These are phyloP conservation scores for Callaeas wilsoni DNA, from an alignment of 2,113 vertebrate genomes.

Conservation along the genomic window DNA sequence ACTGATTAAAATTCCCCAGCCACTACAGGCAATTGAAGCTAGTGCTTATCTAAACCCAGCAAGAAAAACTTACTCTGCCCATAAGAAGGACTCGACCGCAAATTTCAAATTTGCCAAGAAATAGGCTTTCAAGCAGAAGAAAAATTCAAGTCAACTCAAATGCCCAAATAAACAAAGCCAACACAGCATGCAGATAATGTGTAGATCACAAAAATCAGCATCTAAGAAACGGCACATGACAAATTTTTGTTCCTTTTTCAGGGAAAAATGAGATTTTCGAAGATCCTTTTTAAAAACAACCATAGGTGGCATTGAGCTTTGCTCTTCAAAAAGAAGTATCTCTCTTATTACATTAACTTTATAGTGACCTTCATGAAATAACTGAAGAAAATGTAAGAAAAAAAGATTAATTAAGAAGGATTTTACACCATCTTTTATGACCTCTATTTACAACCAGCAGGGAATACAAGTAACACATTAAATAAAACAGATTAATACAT, in stretches of 20 bases:
- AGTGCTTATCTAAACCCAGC: neutral
- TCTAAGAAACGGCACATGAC: neutral
- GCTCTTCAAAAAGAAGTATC: neutral
- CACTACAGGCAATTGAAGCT: fast-evolving
- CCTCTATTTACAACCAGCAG: neutral
- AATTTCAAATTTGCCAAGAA: neutral
- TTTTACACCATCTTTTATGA: neutral
- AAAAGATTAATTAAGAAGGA: neutral
- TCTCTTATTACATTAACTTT: neutral
- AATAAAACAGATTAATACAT: neutral
- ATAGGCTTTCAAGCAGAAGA: neutral
- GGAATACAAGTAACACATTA: neutral
- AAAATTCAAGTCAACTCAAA: neutral
- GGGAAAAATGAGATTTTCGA: neutral
- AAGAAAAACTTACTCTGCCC: neutral
- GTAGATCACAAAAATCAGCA: neutral
- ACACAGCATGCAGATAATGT: neutral
- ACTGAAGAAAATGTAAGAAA: neutral
- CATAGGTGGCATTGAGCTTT: neutral
- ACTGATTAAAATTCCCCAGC: neutral
- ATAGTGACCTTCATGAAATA: neutral
- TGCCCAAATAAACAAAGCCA: neutral
- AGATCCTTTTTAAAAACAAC: neutral
- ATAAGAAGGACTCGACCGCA: neutral
- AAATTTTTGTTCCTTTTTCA: neutral